Evolutionary conservation across 2,888 invertebrate genomes (phyloP).

Genomic region (Eudemis profundana): DNA sequence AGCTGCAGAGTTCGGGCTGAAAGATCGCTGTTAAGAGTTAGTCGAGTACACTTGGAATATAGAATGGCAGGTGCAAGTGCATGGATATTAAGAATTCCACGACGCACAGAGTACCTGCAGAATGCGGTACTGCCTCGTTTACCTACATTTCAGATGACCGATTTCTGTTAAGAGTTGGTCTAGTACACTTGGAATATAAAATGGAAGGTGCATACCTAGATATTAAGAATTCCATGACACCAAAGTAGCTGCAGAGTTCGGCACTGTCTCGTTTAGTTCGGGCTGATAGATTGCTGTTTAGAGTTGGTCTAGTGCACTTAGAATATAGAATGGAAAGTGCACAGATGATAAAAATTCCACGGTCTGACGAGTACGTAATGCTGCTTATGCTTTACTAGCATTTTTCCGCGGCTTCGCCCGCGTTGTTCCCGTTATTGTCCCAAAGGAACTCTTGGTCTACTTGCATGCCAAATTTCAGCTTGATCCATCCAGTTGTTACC

Average conservation of each 20-base stretch:
- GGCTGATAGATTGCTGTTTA: background rate
- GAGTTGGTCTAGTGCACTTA: background rate
- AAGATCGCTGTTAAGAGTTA: background rate
- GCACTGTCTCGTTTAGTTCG: slow-evolving; percentile 10
- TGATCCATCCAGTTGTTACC: too few species aligned
- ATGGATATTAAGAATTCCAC: slow-evolving; percentile 80
- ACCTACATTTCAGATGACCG: too few species aligned
- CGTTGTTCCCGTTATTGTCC: too few species aligned
- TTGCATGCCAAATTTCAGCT: too few species aligned
- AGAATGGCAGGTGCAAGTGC: slow-evolving; percentile 67
- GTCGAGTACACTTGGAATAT: background rate
- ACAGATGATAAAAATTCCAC: slow-evolving; percentile 60
- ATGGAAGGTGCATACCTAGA: slow-evolving; percentile 79
- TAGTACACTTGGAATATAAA: too few species aligned
- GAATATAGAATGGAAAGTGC: slow-evolving; percentile 59
- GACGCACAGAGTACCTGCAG: slow-evolving; percentile 60
- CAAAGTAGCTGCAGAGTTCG: slow-evolving; percentile 57
- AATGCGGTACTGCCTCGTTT: slow-evolving; percentile 10
- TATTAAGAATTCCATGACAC: slow-evolving; percentile 81
- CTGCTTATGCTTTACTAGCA: too few species aligned
- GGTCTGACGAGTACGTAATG: background rate
- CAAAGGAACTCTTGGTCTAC: too few species aligned
- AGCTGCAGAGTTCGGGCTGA: too few species aligned
- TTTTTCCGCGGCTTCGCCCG: too few species aligned
- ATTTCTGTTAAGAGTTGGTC: background rate